Percentiles rank a stretch among this genome's conserved stretches.
Evolutionary conservation across 2,797 vertebrate genomes (phyloP).

Genomic region (Sebastes wilsoni): DNA sequence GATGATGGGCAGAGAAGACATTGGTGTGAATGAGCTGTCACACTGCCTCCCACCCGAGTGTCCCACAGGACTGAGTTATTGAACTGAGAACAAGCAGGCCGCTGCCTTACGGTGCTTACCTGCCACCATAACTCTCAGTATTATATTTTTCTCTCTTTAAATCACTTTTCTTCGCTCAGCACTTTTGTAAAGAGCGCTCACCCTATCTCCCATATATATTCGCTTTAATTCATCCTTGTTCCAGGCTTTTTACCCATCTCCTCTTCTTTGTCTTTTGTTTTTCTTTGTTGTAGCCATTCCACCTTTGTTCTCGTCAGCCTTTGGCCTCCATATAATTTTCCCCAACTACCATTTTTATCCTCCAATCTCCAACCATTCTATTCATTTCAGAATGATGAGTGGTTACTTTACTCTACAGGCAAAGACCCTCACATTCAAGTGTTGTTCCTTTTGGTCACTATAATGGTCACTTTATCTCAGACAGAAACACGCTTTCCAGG

Average conservation of each 20-base stretch:
- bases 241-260: not conserved
- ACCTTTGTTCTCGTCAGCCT: not conserved
- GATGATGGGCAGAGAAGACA: not conserved
- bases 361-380: not conserved
- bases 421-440: not conserved
- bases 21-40: conserved; percentile 5
- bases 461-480: not conserved
- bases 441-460: not conserved
- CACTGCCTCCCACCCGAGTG: not conserved
- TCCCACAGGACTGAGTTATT: conserved; percentile 3
- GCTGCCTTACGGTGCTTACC: not conserved
- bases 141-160: not conserved
- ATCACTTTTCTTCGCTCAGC: not conserved
- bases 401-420: not conserved
- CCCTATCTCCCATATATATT: not conserved
- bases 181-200: not conserved
- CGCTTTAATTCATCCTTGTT: not conserved
- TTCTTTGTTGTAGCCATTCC: not conserved
- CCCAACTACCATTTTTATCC: not conserved
- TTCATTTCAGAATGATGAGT: not conserved
- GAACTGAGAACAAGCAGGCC: not conserved
- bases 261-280: not conserved
- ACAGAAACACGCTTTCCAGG: not conserved
- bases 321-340: not conserved
- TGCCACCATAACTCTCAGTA: not conserved